Evolutionary conservation across 2,888 invertebrate genomes (phyloP).

Genomic region (Glyphotaelius pellucidus): DNA sequence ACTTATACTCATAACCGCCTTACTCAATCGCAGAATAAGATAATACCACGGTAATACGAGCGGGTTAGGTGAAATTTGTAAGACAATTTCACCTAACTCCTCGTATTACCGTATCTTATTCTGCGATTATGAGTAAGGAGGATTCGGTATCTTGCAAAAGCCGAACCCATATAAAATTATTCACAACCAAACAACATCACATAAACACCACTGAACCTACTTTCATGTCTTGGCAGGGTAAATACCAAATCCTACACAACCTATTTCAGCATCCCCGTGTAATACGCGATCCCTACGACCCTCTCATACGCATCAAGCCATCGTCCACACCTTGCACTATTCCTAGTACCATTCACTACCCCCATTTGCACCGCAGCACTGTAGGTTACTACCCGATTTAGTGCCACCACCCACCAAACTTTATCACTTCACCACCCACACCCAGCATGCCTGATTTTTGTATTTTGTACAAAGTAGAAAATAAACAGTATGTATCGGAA

Average conservation of each 20-base stretch:
- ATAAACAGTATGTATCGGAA: neutral
- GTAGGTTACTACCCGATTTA: neutral
- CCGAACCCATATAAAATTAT: neutral
- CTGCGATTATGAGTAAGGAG: too few species aligned
- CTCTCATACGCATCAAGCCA: neutral
- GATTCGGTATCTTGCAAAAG: neutral
- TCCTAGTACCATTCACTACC: neutral
- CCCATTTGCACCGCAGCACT: neutral
- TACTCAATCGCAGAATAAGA: too few species aligned
- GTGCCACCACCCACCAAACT: neutral
- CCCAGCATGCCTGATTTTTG: conserved; percentile 16
- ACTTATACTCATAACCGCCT: too few species aligned
- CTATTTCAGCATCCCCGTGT: neutral
- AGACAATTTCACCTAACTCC: too few species aligned
- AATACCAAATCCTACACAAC: neutral
- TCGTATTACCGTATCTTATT: too few species aligned
- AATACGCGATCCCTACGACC: neutral
- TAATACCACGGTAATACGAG: too few species aligned
- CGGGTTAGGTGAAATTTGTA: too few species aligned
- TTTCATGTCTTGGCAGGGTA: neutral
- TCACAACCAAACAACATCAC: neutral
- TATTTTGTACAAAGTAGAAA: neutral
- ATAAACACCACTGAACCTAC: neutral
- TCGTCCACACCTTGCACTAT: neutral
- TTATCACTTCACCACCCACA: neutral